Evolutionary conservation across 2,888 invertebrate genomes (phyloP), one percentile per base, ranked within the genome.

Genomic region (Caenorhabditis doughertyi): DNA sequence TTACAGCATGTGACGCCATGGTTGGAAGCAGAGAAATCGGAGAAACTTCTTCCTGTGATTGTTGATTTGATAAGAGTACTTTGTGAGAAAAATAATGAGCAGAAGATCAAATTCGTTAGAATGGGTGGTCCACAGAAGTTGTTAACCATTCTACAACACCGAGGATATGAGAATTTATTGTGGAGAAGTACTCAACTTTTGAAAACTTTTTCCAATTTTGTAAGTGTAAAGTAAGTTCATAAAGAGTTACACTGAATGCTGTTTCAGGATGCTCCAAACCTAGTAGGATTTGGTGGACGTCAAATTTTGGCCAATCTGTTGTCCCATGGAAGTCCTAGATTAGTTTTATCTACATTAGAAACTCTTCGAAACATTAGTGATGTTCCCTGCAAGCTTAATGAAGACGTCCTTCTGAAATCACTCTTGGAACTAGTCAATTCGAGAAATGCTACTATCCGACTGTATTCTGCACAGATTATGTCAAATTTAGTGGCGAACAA

Each of bases 21-120:
- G 83, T 76, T 90, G 44, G 84, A 81, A 25, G 73, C 79, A 0
- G 90, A 90, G 29, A 82, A 84, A 32, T 87, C 86, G 42, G 90
- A 90, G 62, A 90, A 90, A 60, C 81, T 90, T 9, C 83, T 90
- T 21, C 79, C 88, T n/a, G 86, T 90, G n/a, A 85, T 89, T 9
- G 89, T 90, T 0, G 90, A 90, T 67, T 80, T 89, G 32, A 68
- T 90, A 9, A 72, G 85, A 13, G 74, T 89, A 18, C 58, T 90
- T 13, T 87, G 89, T 39, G 85, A 89, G 18, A 86, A 85, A 64
- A 83, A 84, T 58, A 79, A 60, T 25, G 90, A 89, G 0, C 89
- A 89, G 51, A 84, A 83, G 47, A 83, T 81, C n/a, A 76, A 65
- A 2, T 88, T 88, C 47, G 51, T 87, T 21, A 55, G 68, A 8